Conservation (phyloP, 2,888 invertebrate species). For the Andrena marginata region DNA sequence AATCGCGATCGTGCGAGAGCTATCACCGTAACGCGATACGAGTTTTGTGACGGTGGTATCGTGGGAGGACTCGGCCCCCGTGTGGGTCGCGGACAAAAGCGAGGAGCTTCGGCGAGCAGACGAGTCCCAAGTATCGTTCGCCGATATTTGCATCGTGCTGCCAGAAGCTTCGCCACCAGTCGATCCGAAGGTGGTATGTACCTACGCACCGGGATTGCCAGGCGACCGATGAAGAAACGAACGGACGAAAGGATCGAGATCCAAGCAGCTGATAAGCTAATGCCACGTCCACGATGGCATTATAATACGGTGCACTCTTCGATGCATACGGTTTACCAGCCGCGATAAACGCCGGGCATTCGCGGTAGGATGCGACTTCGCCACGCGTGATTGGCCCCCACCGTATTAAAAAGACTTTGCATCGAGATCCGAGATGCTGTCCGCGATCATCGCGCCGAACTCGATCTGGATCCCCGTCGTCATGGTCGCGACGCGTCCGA, state of each 20-base stretch:
- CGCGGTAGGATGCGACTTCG: slow-evolving; percentile 47
- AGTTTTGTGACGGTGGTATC: slow-evolving; percentile 42
- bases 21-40: slow-evolving; percentile 45
- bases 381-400: slow-evolving; percentile 63
- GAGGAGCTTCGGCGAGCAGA: slow-evolving; percentile 29
- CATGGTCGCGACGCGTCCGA: slow-evolving; percentile 18
- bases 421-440: slow-evolving; percentile 62
- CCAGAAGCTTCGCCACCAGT: slow-evolving; percentile 57
- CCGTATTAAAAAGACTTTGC: slow-evolving; percentile 68
- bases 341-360: slow-evolving; percentile 61
- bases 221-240: slow-evolving; percentile 73
- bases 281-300: slow-evolving; percentile 75
- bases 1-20: background rate
- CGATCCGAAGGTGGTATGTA: slow-evolving; percentile 66
- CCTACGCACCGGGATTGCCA: slow-evolving; percentile 60
- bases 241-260: slow-evolving; percentile 72
- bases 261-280: slow-evolving; percentile 76
- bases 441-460: slow-evolving; percentile 55
- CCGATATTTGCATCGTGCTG: slow-evolving; percentile 62
- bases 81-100: slow-evolving; percentile 55
- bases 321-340: slow-evolving; percentile 56
- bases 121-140: slow-evolving; percentile 41
- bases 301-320: slow-evolving; percentile 72
- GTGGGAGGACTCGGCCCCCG: slow-evolving; percentile 33
- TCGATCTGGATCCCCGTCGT: slow-evolving; percentile 63